A percentile compares a stretch with the other conserved stretches of the same genome.
These are phyloP conservation scores for Agrilus biguttatus DNA, from an alignment of 2,888 invertebrate species.

Conservation along the genomic window DNA sequence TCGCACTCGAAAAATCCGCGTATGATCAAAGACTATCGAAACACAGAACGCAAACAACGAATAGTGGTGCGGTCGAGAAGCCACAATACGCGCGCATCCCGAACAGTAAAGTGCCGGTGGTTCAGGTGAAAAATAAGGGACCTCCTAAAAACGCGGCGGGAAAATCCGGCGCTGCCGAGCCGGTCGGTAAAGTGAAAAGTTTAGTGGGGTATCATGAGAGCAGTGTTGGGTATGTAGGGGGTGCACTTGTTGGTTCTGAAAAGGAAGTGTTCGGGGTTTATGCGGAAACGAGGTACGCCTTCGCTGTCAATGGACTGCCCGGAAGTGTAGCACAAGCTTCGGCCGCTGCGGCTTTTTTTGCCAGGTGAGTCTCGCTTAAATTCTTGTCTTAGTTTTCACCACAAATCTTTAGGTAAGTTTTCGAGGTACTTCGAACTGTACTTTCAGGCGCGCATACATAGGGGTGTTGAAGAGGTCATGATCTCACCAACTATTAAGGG, in stretches of 20 bases:
- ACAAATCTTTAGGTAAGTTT: neutral
- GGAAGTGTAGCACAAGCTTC: slow-evolving; percentile 39
- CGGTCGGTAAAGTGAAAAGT: slow-evolving; percentile 11
- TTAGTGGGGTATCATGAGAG: slow-evolving; percentile 15
- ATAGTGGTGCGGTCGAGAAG: slow-evolving; percentile 3
- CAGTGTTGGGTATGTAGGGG: slow-evolving; percentile 13
- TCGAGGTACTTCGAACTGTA: no score
- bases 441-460: no score
- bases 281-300: slow-evolving; percentile 38
- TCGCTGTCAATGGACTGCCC: slow-evolving; percentile 36
- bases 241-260: slow-evolving; percentile 14
- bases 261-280: slow-evolving; percentile 27
- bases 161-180: slow-evolving; percentile 5
- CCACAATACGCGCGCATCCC: slow-evolving; percentile 6
- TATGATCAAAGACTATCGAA: no score
- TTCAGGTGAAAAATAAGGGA: slow-evolving; percentile 10
- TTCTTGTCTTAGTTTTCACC: neutral
- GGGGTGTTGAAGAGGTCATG: no score
- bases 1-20: no score
- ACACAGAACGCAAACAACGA: neutral
- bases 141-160: slow-evolving; percentile 9
- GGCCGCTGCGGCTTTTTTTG: slow-evolving; percentile 44
- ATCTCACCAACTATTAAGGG: neutral
- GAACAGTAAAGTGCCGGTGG: slow-evolving; percentile 6
- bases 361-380: slow-evolving; percentile 32